These are phyloP conservation scores for Mercenaria mercenaria DNA, from an alignment of 1,140 invertebrate genomes.

Conservation along the genomic window DNA sequence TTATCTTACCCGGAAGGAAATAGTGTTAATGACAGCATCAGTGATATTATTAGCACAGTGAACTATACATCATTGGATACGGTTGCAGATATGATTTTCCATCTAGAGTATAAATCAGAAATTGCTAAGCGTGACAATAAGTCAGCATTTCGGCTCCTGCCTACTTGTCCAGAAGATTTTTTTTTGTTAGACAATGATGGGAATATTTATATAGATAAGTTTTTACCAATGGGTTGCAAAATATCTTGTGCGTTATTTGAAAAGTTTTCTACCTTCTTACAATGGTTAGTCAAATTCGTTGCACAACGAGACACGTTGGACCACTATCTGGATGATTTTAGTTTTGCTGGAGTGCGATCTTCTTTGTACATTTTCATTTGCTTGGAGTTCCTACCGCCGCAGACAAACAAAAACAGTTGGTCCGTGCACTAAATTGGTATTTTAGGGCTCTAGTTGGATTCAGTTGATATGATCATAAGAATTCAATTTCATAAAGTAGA, in stretches of 20 bases:
- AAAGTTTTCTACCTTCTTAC: slow-evolving; percentile 21
- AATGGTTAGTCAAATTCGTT: not conserved
- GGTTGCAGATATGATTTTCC: not conserved
- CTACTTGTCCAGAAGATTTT: not conserved
- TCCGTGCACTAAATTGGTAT: not conserved
- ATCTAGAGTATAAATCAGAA: not conserved
- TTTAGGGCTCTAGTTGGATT: not conserved
- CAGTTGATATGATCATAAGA: not conserved
- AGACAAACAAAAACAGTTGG: not conserved
- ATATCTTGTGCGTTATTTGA: not conserved
- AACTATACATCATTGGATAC: not conserved
- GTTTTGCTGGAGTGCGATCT: not conserved
- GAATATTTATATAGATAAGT: not conserved
- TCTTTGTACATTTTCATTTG: not conserved
- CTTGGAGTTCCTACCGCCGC: not conserved
- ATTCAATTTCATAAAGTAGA: not conserved
- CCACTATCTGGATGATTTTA: slow-evolving; percentile 35
- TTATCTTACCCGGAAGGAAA: slow-evolving; percentile 49
- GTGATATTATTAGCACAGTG: not conserved
- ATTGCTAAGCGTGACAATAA: not conserved
- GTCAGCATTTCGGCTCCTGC: not conserved
- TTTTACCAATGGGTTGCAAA: not conserved
- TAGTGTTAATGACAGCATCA: slow-evolving; percentile 31
- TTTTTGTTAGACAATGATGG: not conserved
- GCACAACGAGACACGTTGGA: not conserved